Conservation (phyloP, 1,140 invertebrate genomes). For the Bombyx mandarina region DNA sequence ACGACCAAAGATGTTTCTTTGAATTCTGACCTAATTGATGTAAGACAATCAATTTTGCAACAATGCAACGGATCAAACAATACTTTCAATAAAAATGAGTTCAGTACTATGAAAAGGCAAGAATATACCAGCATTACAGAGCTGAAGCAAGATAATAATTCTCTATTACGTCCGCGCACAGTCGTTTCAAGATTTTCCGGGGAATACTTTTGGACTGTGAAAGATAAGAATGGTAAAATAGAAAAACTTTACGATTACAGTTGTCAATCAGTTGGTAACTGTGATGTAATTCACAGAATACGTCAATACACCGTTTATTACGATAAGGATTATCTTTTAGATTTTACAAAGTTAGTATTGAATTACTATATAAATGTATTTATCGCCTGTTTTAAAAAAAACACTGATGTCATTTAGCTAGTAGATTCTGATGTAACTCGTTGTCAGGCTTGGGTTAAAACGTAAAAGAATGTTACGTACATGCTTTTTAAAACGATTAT, state of each 20-base stretch:
- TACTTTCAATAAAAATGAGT: too few species aligned
- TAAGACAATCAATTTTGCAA: constrained; percentile 40
- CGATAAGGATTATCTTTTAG: constrained; percentile 52
- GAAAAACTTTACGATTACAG: constrained; percentile 56
- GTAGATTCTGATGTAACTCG: too few species aligned
- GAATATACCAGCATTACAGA: constrained; percentile 10
- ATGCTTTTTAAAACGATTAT: too few species aligned
- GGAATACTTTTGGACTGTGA: constrained; percentile 51
- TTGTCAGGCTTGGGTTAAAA: too few species aligned
- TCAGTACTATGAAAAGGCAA: too few species aligned
- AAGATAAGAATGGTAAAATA: constrained; percentile 54
- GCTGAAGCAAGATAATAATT: constrained; percentile 19
- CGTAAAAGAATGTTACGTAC: too few species aligned
- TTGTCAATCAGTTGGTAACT: constrained; percentile 32
- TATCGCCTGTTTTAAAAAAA: too few species aligned
- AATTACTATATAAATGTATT: too few species aligned
- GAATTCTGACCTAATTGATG: constrained; percentile 35
- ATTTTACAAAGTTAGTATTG: constrained; percentile 27
- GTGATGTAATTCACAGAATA: constrained; percentile 43
- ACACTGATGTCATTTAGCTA: too few species aligned
- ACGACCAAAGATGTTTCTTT: constrained; percentile 41
- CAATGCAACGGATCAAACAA: constrained; percentile 10
- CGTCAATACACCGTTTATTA: constrained; percentile 56
- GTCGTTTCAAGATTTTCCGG: constrained; percentile 35
- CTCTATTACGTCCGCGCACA: constrained; percentile 25